phyloP scores from a whole-genome alignment of 2,797 vertebrate species.

The Anguilla pacifica region DNA sequence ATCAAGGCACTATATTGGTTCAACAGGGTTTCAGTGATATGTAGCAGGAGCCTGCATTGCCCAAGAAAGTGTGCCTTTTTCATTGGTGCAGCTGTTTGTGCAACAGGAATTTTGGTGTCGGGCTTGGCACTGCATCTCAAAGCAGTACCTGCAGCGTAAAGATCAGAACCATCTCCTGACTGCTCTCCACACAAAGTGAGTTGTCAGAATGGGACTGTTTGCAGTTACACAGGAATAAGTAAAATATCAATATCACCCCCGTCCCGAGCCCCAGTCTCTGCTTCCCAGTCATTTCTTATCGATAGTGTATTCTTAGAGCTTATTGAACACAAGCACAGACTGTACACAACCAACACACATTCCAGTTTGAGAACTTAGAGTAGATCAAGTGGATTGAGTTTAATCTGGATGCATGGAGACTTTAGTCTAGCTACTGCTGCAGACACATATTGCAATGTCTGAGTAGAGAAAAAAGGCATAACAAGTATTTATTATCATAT shows the following conservation, averaged over 20 bases:
- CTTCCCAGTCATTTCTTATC: background rate
- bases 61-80: background rate
- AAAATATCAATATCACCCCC: background rate
- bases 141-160: background rate
- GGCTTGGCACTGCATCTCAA: background rate
- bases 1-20: background rate
- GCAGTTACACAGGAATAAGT: background rate
- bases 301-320: constrained; percentile 12
- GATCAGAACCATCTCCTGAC: background rate
- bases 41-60: background rate
- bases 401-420: background rate
- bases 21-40: background rate
- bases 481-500: background rate
- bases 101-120: background rate
- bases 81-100: background rate
- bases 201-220: constrained; percentile 15
- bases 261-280: background rate
- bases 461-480: background rate
- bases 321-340: background rate
- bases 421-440: background rate
- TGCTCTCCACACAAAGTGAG: background rate
- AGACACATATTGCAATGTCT: constrained; percentile 5
- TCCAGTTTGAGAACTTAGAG: background rate
- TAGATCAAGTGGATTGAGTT: constrained; percentile 7
- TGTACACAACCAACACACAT: background rate